phyloP scores from a whole-genome alignment of 2,888 invertebrate genomes.

The Nomada hirtipes region DNA sequence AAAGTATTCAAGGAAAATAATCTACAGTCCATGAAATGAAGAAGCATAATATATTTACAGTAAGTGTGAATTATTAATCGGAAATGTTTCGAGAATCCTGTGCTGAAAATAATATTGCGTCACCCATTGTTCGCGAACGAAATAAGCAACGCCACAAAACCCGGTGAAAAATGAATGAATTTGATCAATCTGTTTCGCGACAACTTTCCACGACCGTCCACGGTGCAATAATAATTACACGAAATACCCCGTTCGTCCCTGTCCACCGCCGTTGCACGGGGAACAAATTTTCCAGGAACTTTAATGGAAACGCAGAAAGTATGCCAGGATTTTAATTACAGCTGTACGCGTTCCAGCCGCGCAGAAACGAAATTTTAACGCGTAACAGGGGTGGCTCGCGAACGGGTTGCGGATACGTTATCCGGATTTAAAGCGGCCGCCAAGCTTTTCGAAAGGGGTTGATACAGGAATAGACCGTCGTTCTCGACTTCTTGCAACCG shows the following conservation, averaged over 20 bases:
- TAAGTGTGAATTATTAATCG: too few species aligned
- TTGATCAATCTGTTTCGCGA: conserved; percentile 7
- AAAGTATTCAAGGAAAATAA: too few species aligned
- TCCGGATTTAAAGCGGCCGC: conserved; percentile 10
- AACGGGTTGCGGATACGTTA: neutral
- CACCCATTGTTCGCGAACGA: too few species aligned
- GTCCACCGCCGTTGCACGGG: neutral
- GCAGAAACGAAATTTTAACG: conserved; percentile 45
- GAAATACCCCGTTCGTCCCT: conserved; percentile 13
- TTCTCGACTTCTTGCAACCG: neutral
- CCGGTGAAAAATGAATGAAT: neutral
- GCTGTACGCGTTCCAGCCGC: conserved; percentile 19
- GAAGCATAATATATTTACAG: too few species aligned
- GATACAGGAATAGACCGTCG: neutral
- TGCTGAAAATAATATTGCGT: too few species aligned
- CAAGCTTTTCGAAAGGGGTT: conserved; percentile 23
- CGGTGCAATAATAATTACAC: conserved; percentile 40
- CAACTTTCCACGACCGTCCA: neutral
- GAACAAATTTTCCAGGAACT: conserved; percentile 51
- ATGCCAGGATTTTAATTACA: conserved; percentile 62
- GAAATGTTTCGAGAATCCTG: too few species aligned
- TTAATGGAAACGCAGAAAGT: conserved; percentile 56
- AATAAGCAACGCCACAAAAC: neutral
- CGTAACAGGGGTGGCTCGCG: neutral
- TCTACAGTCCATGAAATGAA: too few species aligned